Evolutionary conservation across 2,888 invertebrate species (phyloP).

Genomic region (Eudemis profundana): DNA sequence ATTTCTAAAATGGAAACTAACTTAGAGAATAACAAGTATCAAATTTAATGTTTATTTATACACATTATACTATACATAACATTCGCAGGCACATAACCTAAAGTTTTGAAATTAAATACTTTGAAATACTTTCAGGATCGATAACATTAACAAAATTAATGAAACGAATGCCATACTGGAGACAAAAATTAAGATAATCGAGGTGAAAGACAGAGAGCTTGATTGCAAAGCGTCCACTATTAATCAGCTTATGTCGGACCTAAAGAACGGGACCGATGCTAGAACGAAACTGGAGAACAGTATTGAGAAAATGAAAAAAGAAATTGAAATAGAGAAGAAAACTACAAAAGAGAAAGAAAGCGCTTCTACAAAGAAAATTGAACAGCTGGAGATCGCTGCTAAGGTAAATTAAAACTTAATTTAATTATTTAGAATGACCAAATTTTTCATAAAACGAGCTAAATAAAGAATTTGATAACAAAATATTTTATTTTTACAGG

Average conservation of each 20-base stretch:
- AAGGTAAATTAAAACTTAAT: slow-evolving; percentile 49
- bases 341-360: slow-evolving; percentile 51
- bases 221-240: slow-evolving; percentile 55
- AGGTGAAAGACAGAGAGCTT: slow-evolving; percentile 54
- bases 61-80: no score
- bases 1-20: slow-evolving; percentile 46
- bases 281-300: slow-evolving; percentile 52
- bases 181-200: slow-evolving; percentile 37
- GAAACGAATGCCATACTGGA: slow-evolving; percentile 46
- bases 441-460: not conserved
- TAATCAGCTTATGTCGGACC: slow-evolving; percentile 59
- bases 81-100: no score
- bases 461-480: not conserved
- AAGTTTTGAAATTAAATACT: no score
- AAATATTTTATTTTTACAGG: slow-evolving; percentile 54
- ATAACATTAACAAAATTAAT: slow-evolving; percentile 46
- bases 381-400: slow-evolving; percentile 51
- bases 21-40: slow-evolving; percentile 47
- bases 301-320: slow-evolving; percentile 52
- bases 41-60: no score
- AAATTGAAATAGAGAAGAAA: slow-evolving; percentile 53
- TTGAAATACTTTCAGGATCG: slow-evolving; percentile 45
- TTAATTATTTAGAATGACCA: no score
- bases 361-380: slow-evolving; percentile 49
- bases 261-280: slow-evolving; percentile 54